Percentiles rank a stretch among this genome's conserved stretches.
Conservation (phyloP, 1,140 invertebrate genomes). For the Agraylea sexmaculata region DNA sequence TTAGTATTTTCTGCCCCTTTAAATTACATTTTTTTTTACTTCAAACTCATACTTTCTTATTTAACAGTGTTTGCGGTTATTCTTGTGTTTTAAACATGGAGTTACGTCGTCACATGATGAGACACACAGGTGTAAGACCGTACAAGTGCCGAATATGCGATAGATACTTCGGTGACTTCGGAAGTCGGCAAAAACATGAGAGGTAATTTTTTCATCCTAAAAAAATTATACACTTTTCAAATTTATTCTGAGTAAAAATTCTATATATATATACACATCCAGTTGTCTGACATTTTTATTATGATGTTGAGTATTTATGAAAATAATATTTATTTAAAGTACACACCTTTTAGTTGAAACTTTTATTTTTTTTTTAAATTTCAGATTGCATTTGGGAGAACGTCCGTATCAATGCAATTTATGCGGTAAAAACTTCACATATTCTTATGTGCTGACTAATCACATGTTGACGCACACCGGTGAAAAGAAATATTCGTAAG, state of each 20-base stretch:
- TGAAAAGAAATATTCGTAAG: slow-evolving; percentile 47
- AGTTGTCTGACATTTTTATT: no score
- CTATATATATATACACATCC: no score
- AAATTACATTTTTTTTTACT: neutral
- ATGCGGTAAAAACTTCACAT: slow-evolving; percentile 61
- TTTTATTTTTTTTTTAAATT: slow-evolving; percentile 8
- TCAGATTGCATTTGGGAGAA: slow-evolving; percentile 45
- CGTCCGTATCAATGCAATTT: slow-evolving; percentile 58
- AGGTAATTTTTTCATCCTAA: no score
- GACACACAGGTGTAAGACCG: slow-evolving; percentile 50
- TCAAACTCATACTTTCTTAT: neutral
- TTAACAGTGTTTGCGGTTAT: slow-evolving; percentile 29
- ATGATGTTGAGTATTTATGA: no score
- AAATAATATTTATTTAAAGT: no score
- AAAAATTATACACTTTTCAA: no score
- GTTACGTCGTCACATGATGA: slow-evolving; percentile 40
- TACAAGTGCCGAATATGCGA: slow-evolving; percentile 60
- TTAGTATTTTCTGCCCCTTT: slow-evolving; percentile 18
- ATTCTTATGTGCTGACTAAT: slow-evolving; percentile 59
- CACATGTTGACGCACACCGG: slow-evolving; percentile 68
- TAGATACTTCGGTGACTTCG: slow-evolving; percentile 53
- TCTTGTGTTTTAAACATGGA: slow-evolving; percentile 47
- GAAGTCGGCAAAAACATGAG: slow-evolving; percentile 46
- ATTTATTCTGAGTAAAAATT: no score
- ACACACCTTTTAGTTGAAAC: neutral